Conservation (phyloP, 1,140 invertebrate species). For the Zaprionus nigranus region DNA sequence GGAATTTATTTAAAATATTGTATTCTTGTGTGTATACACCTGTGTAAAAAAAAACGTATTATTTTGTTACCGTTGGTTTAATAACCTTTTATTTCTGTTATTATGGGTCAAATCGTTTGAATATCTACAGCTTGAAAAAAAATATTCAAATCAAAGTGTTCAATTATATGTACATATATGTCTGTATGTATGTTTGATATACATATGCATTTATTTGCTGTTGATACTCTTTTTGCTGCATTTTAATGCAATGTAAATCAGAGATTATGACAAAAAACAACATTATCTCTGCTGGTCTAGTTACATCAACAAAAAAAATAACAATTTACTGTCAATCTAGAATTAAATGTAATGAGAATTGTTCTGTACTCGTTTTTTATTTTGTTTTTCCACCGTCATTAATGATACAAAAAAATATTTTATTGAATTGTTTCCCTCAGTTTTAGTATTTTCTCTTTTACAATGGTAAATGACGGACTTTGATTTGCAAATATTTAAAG, state of each 20-base stretch:
- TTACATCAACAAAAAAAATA: constrained; percentile 4
- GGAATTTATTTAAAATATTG: background rate
- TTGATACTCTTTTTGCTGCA: background rate
- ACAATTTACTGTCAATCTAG: background rate
- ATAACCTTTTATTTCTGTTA: background rate
- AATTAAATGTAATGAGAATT: background rate
- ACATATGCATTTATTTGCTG: too few relatives aligned
- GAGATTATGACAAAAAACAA: background rate
- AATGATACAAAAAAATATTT: background rate
- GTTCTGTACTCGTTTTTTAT: background rate
- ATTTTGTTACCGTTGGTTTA: background rate
- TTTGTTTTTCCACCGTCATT: background rate
- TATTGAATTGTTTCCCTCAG: background rate
- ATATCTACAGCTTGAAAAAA: background rate
- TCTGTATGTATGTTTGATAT: too few relatives aligned
- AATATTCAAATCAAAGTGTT: background rate
- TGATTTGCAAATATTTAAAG: background rate
- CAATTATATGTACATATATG: too few relatives aligned
- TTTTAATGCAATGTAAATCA: background rate
- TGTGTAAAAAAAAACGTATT: background rate
- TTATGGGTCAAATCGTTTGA: too few relatives aligned
- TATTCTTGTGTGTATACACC: background rate
- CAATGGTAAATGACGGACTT: background rate
- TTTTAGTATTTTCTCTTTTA: background rate
- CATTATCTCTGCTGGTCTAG: background rate